Evolutionary conservation across 92 coral and sea anemone genomes (phyloP), one percentile per base, ranked within the genome.

Genomic region (Chrysogorgia sp.): DNA sequence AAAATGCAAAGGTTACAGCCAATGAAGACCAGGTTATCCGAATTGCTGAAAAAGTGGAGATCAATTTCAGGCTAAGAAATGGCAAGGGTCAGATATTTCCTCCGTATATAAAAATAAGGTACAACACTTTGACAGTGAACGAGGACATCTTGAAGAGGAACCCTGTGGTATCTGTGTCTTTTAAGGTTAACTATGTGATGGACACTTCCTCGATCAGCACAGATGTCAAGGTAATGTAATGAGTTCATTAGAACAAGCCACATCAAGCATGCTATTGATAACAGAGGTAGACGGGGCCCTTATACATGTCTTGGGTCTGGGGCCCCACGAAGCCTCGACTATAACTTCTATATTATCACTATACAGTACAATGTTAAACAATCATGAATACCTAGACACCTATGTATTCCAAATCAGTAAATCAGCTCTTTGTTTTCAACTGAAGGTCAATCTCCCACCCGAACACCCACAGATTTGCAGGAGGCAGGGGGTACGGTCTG

Each of bases 71-170:
- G 43, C 26, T 93, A 34, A 86, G 98, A n/a, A 86, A 96, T 53
- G 84, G 87, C n/a, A 74, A 93, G 47, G 98, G 98, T 8, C 89
- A 93, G 63, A 93, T 93, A 40, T 91, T 84, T 34, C 98, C 98
- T 2, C 98, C 98, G 0, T 69, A 82, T 67, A 32, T 93, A 12
- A 85, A 83, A 55, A 59, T 93, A 22, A 89, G 81, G 52, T 93
- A 93, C 48, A 86, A 74, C 26, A 81, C 94, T 48, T 62, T 85
- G 58, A 92, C 87, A 63, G 83, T 93, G 20, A 82, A 82, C 22
- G 90, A 93, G 43, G 83, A 83, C 32, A 91, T 79, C 14, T 74
- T 71, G 10, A 81, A 77, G 29, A 80, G 75, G 33, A 83, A 86
- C 29, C 69, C 92, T 1, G 74, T 67, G 48, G 89, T 88, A 29